Conservation (phyloP, 1,140 invertebrate genomes). For the Brachionus calyciflorus region DNA sequence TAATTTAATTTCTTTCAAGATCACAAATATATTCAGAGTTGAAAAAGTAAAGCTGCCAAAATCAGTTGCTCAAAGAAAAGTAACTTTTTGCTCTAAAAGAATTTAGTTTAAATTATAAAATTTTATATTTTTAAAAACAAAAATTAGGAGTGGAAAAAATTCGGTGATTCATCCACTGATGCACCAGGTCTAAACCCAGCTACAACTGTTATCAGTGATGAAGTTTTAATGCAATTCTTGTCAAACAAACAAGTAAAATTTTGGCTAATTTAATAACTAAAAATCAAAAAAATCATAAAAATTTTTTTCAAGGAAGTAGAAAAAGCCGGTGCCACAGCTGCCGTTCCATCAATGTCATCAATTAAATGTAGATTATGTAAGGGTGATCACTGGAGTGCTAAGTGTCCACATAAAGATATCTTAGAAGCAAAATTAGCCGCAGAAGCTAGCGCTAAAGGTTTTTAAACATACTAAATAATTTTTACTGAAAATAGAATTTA, state of each 20-base stretch:
- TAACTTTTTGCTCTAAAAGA: too few species aligned
- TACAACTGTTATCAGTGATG: slow-evolving; percentile 38
- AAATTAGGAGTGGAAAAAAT: slow-evolving; percentile 47
- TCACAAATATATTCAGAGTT: slow-evolving; percentile 38
- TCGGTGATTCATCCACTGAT: slow-evolving; percentile 30
- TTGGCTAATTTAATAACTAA: background rate
- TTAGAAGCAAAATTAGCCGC: slow-evolving; percentile 52
- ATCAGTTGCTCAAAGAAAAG: slow-evolving; percentile 45
- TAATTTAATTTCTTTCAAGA: background rate
- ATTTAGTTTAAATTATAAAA: too few species aligned
- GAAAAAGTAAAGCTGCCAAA: slow-evolving; percentile 40
- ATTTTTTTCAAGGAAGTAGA: slow-evolving; percentile 70
- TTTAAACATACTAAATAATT: slow-evolving; percentile 6
- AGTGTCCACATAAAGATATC: slow-evolving; percentile 91
- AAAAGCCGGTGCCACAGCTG: slow-evolving; percentile 72
- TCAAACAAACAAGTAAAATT: slow-evolving; percentile 26
- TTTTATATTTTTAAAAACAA: too few species aligned
- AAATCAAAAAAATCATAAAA: background rate
- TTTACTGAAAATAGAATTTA: background rate
- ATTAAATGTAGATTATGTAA: slow-evolving; percentile 91
- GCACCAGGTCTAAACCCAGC: slow-evolving; percentile 42
- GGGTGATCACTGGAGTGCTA: slow-evolving; percentile 88
- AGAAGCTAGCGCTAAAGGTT: slow-evolving; percentile 50
- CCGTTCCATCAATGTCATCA: slow-evolving; percentile 71
- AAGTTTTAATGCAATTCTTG: slow-evolving; percentile 45